These are phyloP conservation scores for Periophthalmus magnuspinnatus DNA, from an alignment of 2,797 vertebrate species.

Conservation along the genomic window DNA sequence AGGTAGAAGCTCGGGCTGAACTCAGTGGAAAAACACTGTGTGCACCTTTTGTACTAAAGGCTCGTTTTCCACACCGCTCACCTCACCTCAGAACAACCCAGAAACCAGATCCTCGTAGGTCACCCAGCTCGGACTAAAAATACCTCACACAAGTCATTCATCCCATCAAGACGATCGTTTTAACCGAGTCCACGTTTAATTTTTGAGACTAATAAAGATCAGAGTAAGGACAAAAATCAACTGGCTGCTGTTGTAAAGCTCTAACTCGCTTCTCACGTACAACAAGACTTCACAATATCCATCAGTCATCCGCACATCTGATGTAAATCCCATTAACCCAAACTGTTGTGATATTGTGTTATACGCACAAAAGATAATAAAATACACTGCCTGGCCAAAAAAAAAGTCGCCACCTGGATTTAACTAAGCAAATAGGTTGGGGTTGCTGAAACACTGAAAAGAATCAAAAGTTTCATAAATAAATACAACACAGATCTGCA, in stretches of 20 bases:
- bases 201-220: constrained; percentile 47
- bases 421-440: too few relatives aligned
- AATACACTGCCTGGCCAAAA: too few relatives aligned
- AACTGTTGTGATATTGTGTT: too few relatives aligned
- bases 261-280: not conserved
- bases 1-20: not conserved
- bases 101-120: constrained; percentile 63
- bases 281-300: not conserved
- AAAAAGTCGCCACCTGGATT: too few relatives aligned
- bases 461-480: not conserved
- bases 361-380: too few relatives aligned
- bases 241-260: constrained; percentile 11
- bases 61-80: constrained; percentile 55
- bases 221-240: constrained; percentile 35
- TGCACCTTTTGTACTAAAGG: constrained; percentile 42
- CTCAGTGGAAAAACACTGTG: constrained; percentile 44
- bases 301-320: not conserved
- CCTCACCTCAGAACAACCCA: constrained; percentile 59
- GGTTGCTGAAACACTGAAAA: too few relatives aligned
- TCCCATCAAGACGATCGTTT: constrained; percentile 50
- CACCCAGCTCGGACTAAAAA: constrained; percentile 63
- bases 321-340: too few relatives aligned
- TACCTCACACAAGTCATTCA: constrained; percentile 45
- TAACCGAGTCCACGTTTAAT: constrained; percentile 48
- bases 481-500: not conserved